Evolutionary conservation across 2,888 invertebrate genomes (phyloP).

Genomic region (Blomia tropicalis): DNA sequence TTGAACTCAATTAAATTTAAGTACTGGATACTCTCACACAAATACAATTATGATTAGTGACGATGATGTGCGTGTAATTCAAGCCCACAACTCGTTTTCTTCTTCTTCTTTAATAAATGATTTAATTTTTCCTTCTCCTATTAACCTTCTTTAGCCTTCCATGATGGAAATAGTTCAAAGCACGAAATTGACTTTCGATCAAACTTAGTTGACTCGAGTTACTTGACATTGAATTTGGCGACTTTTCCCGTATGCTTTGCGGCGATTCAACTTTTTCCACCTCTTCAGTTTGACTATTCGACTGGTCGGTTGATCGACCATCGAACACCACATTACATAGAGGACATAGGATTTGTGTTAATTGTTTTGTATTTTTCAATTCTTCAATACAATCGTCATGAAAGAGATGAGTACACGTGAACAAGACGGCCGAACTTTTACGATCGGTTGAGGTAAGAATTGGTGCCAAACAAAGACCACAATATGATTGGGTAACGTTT

Average conservation of each 20-base stretch:
- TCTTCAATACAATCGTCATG: constrained; percentile 25
- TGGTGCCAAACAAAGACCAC: background rate
- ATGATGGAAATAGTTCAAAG: constrained; percentile 24
- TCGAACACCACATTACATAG: background rate
- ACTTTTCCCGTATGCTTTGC: no score
- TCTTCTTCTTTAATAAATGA: background rate
- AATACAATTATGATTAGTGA: no score
- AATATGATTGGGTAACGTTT: background rate
- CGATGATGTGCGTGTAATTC: no score
- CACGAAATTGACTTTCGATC: constrained; percentile 27
- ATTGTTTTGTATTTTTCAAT: background rate
- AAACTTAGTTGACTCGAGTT: constrained; percentile 6
- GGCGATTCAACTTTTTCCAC: background rate
- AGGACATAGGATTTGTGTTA: background rate
- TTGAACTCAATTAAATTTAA: no score
- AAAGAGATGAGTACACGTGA: constrained; percentile 27
- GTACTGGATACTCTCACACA: no score
- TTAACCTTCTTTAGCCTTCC: background rate
- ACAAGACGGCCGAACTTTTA: background rate
- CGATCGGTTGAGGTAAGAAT: background rate
- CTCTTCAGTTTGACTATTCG: background rate
- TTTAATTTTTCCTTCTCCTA: background rate
- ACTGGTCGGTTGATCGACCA: background rate
- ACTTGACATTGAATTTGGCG: no score
- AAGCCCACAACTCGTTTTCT: no score